Evolutionary conservation across 2,797 vertebrate genomes (phyloP).

Genomic region (Gobionotothen gibberifrons): DNA sequence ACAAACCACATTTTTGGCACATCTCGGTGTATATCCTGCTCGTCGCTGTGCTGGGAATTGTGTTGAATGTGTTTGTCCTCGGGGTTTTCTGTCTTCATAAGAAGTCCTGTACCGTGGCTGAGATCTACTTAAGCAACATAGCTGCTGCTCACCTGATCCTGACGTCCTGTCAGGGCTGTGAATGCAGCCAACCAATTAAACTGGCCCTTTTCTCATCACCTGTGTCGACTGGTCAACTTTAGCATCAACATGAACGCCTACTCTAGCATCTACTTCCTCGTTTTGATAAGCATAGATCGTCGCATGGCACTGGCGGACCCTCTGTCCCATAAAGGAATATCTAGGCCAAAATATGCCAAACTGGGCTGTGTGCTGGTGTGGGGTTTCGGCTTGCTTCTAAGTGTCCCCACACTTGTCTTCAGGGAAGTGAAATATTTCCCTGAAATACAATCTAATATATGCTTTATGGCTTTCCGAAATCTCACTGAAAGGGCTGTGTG

Average conservation of each 20-base stretch:
- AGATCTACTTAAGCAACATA: constrained; percentile 87
- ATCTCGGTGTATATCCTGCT: constrained; percentile 64
- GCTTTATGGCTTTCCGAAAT: constrained; percentile 16
- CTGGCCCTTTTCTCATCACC: constrained; percentile 78
- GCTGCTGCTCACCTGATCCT: constrained; percentile 87
- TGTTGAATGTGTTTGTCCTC: constrained; percentile 85
- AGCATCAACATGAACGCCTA: constrained; percentile 81
- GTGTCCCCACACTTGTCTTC: constrained; percentile 74
- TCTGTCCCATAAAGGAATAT: constrained; percentile 64
- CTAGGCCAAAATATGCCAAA: constrained; percentile 73
- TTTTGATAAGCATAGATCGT: constrained; percentile 85
- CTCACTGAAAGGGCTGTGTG: rapidly evolving
- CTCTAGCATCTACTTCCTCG: constrained; percentile 87
- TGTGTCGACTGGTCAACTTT: constrained; percentile 76
- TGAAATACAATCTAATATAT: rapidly evolving
- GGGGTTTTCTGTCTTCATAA: constrained; percentile 80
- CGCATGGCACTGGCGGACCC: constrained; percentile 80
- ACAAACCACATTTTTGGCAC: constrained; percentile 38
- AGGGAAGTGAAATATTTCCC: constrained; percentile 33
- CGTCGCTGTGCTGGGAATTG: constrained; percentile 78
- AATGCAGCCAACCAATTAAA: constrained; percentile 67
- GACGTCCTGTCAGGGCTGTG: constrained; percentile 79
- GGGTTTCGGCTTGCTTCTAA: constrained; percentile 76
- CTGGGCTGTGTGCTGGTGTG: constrained; percentile 82
- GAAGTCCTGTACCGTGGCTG: constrained; percentile 76